Evolutionary conservation across 2,113 vertebrate species (phyloP).

Genomic region (Gavialis gangeticus): DNA sequence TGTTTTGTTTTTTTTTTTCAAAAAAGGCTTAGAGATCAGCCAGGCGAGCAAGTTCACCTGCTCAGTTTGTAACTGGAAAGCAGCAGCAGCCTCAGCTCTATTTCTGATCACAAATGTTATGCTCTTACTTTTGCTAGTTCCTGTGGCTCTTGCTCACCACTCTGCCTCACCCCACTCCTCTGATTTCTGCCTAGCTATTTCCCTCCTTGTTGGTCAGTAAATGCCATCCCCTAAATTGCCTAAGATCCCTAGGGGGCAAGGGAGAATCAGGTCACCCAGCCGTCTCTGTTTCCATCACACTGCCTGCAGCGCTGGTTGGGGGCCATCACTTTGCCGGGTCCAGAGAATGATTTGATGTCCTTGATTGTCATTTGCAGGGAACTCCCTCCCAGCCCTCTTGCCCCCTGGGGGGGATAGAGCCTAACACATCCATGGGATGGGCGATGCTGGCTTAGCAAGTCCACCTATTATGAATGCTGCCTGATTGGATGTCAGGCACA

Average conservation of each 20-base stretch:
- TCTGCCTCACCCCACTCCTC: constrained; percentile 4
- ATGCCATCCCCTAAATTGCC: constrained; percentile 69
- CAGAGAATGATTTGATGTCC: constrained; percentile 61
- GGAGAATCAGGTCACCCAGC: constrained; percentile 61
- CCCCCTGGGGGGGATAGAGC: constrained; percentile 69
- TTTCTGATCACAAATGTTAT: not conserved
- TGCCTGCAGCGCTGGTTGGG: constrained; percentile 30
- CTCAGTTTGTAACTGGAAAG: not conserved
- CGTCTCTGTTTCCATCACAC: not conserved
- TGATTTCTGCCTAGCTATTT: not conserved
- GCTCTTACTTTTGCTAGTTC: not conserved
- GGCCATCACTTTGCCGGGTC: not conserved
- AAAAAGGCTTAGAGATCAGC: not conserved
- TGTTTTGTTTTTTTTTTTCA: not conserved
- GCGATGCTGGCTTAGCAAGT: constrained; percentile 80
- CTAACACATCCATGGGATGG: constrained; percentile 71
- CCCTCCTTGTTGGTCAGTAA: not conserved
- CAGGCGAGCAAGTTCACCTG: not conserved
- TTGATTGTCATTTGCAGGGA: constrained; percentile 73
- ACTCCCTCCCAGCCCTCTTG: not conserved
- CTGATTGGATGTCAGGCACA: constrained; percentile 72
- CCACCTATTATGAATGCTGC: constrained; percentile 80
- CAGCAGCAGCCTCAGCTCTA: constrained; percentile 11
- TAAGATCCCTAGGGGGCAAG: constrained; percentile 19
- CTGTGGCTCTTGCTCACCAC: not conserved